Evolutionary conservation across 2,888 invertebrate genomes (phyloP), one percentile per base, ranked within the genome.

Genomic region (Lasiommata megera): DNA sequence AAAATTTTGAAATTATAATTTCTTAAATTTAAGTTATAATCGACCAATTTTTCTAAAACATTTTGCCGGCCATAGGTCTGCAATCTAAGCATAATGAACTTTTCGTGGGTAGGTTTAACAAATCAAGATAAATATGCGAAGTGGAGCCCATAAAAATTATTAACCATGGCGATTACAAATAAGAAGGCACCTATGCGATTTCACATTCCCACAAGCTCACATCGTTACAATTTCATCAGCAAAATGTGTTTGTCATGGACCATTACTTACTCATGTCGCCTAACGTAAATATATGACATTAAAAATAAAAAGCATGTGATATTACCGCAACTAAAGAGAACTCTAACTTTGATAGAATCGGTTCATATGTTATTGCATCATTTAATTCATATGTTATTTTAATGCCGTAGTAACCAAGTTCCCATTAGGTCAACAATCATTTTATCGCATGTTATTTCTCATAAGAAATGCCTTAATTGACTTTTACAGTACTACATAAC

Each of bases 201-300:
- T 34, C n/a, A 31, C 23, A 6, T 36, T 50, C 37, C 36, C 28
- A 38, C 28, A 50, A 28, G 2, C 12, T 6, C 16, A 28, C 50
- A 28, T 50, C 50, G 28, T 50, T 50, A 50, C 50, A 50, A 50
- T 38, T 50, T 18, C 50, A 50, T 50, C 38, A 38, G 37, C 28
- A 28, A 23, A 12, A 18, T 48, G 36, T 48, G 2, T n/a, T 23
- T 36, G 23, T 38, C 37, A 50, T 11, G 50, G 38, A 3, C 12
- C 50, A 50, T 47, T 36, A 36, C 12, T 37, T 18, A 37, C 12
- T 23, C 23, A 36, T 34, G 29, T 11, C 23, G 1, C n/a, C 34
- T 12, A 11, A n/a, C 6, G n/a, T 18, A 18, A 12, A 23, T n/a
- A 12, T 23, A 23, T 43, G 40, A 1, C 3, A 18, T 18, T 17